These are phyloP conservation scores for Taurulus bubalis DNA, from an alignment of 2,113 vertebrate genomes.

Conservation along the genomic window DNA sequence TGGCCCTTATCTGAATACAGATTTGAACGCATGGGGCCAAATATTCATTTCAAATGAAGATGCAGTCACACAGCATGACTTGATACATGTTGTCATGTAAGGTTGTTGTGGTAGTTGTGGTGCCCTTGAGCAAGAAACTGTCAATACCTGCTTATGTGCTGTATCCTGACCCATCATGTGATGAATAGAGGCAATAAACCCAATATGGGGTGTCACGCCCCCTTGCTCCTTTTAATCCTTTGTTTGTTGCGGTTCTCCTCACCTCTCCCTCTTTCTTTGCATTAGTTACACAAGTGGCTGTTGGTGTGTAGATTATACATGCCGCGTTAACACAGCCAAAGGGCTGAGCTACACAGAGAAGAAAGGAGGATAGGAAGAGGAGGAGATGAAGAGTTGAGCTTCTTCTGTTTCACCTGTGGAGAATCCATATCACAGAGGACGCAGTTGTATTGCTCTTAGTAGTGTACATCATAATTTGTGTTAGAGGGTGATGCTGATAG, in stretches of 20 bases:
- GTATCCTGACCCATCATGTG: slow-evolving; percentile 10
- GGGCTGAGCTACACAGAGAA: slow-evolving; percentile 11
- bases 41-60: slow-evolving; percentile 3
- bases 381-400: slow-evolving; percentile 18
- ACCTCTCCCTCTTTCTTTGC: slow-evolving; percentile 35
- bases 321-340: slow-evolving; percentile 39
- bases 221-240: slow-evolving; percentile 21
- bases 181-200: not conserved
- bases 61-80: not conserved
- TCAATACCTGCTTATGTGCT: slow-evolving; percentile 6
- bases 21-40: not conserved
- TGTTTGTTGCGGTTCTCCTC: slow-evolving; percentile 51
- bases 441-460: slow-evolving; percentile 20
- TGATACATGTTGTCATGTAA: not conserved
- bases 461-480: slow-evolving; percentile 13
- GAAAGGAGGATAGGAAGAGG: slow-evolving; percentile 24
- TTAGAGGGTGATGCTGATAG: slow-evolving; percentile 28
- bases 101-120: not conserved
- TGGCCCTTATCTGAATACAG: not conserved
- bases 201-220: not conserved
- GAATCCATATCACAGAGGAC: slow-evolving; percentile 36
- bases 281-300: slow-evolving; percentile 53
- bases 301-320: slow-evolving; percentile 55
- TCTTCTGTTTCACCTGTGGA: slow-evolving; percentile 24
- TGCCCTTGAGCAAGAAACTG: slow-evolving; percentile 1